These are phyloP conservation scores for Holotrichia oblita DNA, from an alignment of 1,140 invertebrate species.

Conservation along the genomic window DNA sequence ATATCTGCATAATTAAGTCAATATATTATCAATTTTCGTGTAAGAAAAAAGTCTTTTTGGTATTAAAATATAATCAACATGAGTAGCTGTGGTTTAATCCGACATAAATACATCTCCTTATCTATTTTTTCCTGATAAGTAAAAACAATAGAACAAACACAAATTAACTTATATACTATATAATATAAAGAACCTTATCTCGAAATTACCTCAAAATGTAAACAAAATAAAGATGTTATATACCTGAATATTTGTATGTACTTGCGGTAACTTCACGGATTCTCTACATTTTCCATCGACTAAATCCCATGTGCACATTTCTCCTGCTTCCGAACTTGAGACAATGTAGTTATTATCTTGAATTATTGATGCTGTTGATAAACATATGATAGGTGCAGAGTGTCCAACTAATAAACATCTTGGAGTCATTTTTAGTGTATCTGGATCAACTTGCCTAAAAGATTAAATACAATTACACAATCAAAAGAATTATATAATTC, in stretches of 20 bases:
- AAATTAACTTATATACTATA: background rate
- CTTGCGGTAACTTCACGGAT: conserved; percentile 85
- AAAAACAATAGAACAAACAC: background rate
- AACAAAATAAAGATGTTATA: conserved; percentile 42
- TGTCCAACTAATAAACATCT: conserved; percentile 95
- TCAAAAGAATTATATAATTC: conserved; percentile 18
- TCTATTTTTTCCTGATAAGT: conserved; percentile 26
- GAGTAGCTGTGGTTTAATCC: conserved; percentile 23
- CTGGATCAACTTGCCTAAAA: conserved; percentile 79
- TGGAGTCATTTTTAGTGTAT: conserved; percentile 90
- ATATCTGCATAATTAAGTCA: background rate
- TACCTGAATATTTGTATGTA: conserved; percentile 94
- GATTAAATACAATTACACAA: conserved; percentile 33
- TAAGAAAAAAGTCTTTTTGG: conserved; percentile 15
- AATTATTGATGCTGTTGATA: conserved; percentile 79
- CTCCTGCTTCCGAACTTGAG: conserved; percentile 95
- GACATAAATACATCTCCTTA: conserved; percentile 10
- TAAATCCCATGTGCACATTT: conserved; percentile 99
- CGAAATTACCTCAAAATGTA: conserved; percentile 26
- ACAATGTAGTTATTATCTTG: conserved; percentile 92
- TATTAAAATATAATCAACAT: conserved; percentile 21
- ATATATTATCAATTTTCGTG: conserved; percentile 2
- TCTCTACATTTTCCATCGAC: conserved; percentile 96
- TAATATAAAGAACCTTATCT: conserved; percentile 14
- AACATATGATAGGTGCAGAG: conserved; percentile 89